phyloP scores from a whole-genome alignment of 2,797 vertebrate species.

The Oreonectes daqikongensis region DNA sequence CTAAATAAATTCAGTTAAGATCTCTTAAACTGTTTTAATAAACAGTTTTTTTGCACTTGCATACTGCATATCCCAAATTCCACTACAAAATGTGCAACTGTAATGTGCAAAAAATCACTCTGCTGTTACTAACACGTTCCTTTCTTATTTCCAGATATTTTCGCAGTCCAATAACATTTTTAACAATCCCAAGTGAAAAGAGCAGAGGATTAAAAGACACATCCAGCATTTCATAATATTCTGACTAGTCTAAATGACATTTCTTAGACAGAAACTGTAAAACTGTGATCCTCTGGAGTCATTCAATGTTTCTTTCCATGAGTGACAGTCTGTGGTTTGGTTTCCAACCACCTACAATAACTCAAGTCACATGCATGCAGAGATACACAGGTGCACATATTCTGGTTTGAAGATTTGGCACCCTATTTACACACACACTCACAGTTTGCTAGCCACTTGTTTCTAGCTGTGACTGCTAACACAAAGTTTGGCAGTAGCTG shows the following conservation, averaged over 20 bases:
- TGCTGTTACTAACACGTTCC: not conserved
- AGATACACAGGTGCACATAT: conserved; percentile 19
- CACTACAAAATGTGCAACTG: not conserved
- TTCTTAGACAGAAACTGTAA: conserved; percentile 6
- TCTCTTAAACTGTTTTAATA: too few relatives aligned
- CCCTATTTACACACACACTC: not conserved
- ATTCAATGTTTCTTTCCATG: conserved; percentile 9
- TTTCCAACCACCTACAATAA: not conserved
- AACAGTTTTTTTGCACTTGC: too few relatives aligned
- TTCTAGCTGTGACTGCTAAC: not conserved
- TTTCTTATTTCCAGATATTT: not conserved
- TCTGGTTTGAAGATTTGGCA: conserved; percentile 3
- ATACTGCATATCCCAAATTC: not conserved
- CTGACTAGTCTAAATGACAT: conserved; percentile 18
- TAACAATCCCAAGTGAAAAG: not conserved
- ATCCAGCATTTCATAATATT: conserved; percentile 10
- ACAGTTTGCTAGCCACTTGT: not conserved
- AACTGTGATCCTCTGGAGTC: not conserved
- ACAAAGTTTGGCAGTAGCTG: not conserved
- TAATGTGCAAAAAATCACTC: not conserved
- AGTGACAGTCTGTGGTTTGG: not conserved
- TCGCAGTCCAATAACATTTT: not conserved
- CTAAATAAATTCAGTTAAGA: too few relatives aligned
- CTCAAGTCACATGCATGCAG: conserved; percentile 37
- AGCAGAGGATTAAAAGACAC: not conserved